phyloP scores from a whole-genome alignment of 2,113 vertebrate species.

The Chinchilla lanigera region DNA sequence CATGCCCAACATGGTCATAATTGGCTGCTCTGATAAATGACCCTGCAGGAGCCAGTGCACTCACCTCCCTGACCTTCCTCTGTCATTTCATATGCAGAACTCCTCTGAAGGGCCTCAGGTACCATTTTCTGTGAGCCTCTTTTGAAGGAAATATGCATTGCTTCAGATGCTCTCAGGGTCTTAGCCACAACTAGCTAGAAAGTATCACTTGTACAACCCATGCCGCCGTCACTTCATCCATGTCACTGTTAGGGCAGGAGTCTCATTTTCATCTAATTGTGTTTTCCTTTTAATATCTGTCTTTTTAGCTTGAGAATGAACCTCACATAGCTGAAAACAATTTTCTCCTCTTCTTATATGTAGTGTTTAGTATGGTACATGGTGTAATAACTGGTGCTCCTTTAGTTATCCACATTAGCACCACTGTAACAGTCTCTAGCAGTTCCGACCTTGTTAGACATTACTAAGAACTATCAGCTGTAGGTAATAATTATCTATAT shows the following conservation, averaged over 20 bases:
- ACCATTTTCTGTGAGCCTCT: background rate
- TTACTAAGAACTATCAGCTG: background rate
- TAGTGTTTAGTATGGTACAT: background rate
- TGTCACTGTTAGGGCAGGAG: background rate
- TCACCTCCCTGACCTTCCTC: constrained; percentile 46
- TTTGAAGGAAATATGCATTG: background rate
- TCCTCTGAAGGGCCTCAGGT: background rate
- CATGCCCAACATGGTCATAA: constrained; percentile 41
- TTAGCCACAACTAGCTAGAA: background rate
- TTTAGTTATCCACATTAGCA: constrained; percentile 22
- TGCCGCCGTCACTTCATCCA: background rate
- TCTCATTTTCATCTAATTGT: background rate
- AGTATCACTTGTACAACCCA: background rate
- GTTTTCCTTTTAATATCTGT: background rate
- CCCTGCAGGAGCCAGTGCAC: background rate
- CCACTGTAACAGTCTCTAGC: background rate
- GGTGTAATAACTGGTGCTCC: background rate
- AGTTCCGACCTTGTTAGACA: constrained; percentile 15
- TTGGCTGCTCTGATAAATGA: constrained; percentile 55
- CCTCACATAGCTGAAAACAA: background rate
- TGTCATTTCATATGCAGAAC: constrained; percentile 38
- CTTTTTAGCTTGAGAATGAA: background rate
- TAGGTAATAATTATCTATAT: background rate
- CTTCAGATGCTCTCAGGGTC: background rate
- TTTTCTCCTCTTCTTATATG: background rate